Conservation (phyloP, 1,140 invertebrate genomes). For the Episyrphus balteatus region DNA sequence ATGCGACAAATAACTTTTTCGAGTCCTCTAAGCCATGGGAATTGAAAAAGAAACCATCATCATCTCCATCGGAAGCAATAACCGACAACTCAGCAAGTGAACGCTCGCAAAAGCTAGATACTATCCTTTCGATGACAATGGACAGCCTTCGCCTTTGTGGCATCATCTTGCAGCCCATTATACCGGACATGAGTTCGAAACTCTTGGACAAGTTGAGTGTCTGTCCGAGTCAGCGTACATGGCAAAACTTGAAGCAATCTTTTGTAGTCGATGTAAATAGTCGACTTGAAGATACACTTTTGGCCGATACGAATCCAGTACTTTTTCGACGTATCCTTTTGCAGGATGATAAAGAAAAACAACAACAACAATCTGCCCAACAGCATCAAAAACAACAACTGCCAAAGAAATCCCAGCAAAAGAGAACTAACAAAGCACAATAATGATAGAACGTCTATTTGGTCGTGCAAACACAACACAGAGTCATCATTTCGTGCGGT, state of each 20-base stretch:
- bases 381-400: background rate
- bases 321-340: conserved; percentile 27
- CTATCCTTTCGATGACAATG: conserved; percentile 68
- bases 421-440: background rate
- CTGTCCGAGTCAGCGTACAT: conserved; percentile 39
- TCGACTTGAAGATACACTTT: conserved; percentile 7
- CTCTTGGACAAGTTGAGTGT: conserved; percentile 59
- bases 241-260: conserved; percentile 35
- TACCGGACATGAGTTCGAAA: conserved; percentile 56
- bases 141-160: conserved; percentile 69
- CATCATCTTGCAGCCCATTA: conserved; percentile 72
- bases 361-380: conserved; percentile 2
- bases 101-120: conserved; percentile 45
- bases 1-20: conserved; percentile 75
- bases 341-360: conserved; percentile 7
- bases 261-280: conserved; percentile 9
- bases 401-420: conserved; percentile 14
- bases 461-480: no score
- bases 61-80: background rate
- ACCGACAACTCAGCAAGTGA: background rate
- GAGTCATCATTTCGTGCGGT: no score
- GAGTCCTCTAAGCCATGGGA: conserved; percentile 80
- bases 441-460: no score
- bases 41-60: no score
- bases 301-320: conserved; percentile 16